These are phyloP conservation scores for Aproaerema taeniolella DNA, from an alignment of 2,888 invertebrate species.

Conservation along the genomic window DNA sequence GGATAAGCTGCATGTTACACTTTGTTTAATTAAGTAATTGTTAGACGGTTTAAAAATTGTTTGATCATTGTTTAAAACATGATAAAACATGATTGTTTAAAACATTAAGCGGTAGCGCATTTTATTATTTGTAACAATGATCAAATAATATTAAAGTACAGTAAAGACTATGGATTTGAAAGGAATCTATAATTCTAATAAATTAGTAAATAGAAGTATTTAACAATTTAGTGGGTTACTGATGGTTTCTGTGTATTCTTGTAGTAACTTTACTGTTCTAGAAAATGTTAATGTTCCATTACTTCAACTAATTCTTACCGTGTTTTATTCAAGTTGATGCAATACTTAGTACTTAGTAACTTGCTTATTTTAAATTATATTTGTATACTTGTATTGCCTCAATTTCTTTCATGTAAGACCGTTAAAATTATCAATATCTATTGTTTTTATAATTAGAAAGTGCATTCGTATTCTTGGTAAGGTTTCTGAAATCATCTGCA, in stretches of 20 bases:
- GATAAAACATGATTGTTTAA: too few species aligned
- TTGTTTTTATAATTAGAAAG: too few species aligned
- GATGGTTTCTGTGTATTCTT: too few species aligned
- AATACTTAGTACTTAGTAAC: conserved; percentile 25
- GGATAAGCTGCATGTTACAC: conserved; percentile 64
- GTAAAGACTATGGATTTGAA: conserved; percentile 29
- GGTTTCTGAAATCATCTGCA: too few species aligned
- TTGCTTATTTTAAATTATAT: too few species aligned
- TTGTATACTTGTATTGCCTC: conserved; percentile 56
- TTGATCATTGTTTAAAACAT: conserved; percentile 7
- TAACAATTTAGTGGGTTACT: neutral
- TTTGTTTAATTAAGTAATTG: conserved; percentile 32
- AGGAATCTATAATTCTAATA: neutral
- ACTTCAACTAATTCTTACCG: conserved; percentile 24
- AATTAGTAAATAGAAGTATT: conserved; percentile 12
- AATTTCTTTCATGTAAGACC: too few species aligned
- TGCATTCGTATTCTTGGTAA: too few species aligned
- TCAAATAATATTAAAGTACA: conserved; percentile 45
- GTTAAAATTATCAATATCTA: too few species aligned
- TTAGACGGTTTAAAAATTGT: neutral
- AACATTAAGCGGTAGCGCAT: too few species aligned
- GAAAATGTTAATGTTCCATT: too few species aligned
- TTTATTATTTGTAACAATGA: conserved; percentile 19
- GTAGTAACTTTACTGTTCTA: conserved; percentile 6
- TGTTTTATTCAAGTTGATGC: conserved; percentile 32